phyloP scores from a whole-genome alignment of 2,888 invertebrate genomes.

The Tuberolachnus salignus region DNA sequence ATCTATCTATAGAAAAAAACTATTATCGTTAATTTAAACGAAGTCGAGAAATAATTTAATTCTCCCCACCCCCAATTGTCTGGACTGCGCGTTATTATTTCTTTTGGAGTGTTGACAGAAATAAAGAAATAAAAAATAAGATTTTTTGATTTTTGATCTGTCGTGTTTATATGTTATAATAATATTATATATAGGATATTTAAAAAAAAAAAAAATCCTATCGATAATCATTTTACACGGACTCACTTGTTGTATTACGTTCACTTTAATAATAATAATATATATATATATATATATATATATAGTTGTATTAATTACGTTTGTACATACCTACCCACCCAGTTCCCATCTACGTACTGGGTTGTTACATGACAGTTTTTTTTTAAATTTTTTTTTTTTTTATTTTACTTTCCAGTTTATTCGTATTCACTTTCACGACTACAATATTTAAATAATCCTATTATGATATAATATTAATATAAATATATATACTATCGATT shows the following conservation, averaged over 20 bases:
- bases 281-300: too few species aligned
- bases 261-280: neutral
- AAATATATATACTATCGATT: neutral
- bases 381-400: too few species aligned
- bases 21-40: too few species aligned
- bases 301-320: constrained; percentile 5
- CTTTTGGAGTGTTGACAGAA: too few species aligned
- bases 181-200: neutral
- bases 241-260: neutral
- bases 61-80: too few species aligned
- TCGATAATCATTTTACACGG: neutral
- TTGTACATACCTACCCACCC: neutral
- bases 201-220: neutral
- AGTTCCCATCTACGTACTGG: constrained; percentile 1
- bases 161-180: too few species aligned
- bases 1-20: too few species aligned
- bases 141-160: too few species aligned
- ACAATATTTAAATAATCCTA: too few species aligned
- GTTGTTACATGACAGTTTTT: constrained; percentile 20
- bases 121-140: too few species aligned
- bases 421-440: constrained; percentile 38
- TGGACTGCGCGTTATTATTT: too few species aligned
- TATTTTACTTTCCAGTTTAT: constrained; percentile 53
- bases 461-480: neutral
- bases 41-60: too few species aligned